These are phyloP conservation scores for Rhopalosiphum padi DNA, from an alignment of 1,140 invertebrate species.

Conservation along the genomic window DNA sequence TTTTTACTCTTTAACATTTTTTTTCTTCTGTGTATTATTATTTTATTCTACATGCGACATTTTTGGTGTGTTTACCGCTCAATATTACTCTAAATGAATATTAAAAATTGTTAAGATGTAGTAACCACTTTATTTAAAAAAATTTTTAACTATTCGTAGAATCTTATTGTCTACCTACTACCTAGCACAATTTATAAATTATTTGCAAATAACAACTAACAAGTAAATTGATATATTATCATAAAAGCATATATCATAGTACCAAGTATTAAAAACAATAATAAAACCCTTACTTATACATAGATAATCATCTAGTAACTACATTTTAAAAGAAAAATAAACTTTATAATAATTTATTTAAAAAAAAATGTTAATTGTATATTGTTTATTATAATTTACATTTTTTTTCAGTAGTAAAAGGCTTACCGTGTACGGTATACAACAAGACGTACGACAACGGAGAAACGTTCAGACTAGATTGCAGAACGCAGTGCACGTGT, in stretches of 20 bases:
- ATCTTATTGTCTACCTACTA: no score
- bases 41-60: not conserved
- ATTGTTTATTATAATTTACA: not conserved
- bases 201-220: not conserved
- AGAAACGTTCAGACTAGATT: conserved; percentile 67
- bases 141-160: no score
- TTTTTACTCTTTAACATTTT: not conserved
- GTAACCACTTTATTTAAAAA: no score
- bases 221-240: no score
- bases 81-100: not conserved
- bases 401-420: conserved; percentile 63
- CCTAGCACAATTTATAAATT: not conserved
- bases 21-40: not conserved
- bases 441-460: conserved; percentile 67
- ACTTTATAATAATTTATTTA: not conserved
- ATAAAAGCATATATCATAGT: not conserved
- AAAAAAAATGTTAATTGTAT: not conserved
- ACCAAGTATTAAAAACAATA: not conserved
- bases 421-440: conserved; percentile 64
- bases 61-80: not conserved
- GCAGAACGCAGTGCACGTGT: conserved; percentile 68
- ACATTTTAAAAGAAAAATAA: not conserved
- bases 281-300: not conserved
- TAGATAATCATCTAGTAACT: not conserved
- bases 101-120: no score